Conservation (phyloP, 2,888 invertebrate genomes). For the Xestia sexstrigata region DNA sequence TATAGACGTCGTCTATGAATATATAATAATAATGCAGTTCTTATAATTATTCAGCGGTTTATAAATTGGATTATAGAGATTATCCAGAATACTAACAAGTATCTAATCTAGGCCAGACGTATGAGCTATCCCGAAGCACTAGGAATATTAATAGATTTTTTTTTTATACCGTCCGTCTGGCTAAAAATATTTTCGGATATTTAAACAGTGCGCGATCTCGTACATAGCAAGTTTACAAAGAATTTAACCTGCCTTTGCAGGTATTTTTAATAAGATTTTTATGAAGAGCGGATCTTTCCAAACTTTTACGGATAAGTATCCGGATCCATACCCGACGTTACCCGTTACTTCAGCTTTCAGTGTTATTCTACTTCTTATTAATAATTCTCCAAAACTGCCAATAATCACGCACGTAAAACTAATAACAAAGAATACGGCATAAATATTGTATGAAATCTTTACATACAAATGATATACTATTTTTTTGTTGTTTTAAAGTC, state of each 20-base stretch:
- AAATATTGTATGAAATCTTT: neutral
- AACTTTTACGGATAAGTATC: slow-evolving; percentile 25
- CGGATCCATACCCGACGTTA: neutral
- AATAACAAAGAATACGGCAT: slow-evolving; percentile 4
- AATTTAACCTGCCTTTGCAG: neutral
- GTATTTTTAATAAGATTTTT: neutral
- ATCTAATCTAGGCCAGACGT: slow-evolving; percentile 42
- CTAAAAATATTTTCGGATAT: slow-evolving; percentile 45
- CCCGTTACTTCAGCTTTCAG: slow-evolving; percentile 5
- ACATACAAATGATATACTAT: neutral
- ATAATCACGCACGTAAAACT: neutral
- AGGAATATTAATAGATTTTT: slow-evolving; percentile 40
- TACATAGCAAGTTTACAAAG: slow-evolving; percentile 1
- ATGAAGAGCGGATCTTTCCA: slow-evolving; percentile 5
- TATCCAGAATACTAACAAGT: slow-evolving; percentile 40
- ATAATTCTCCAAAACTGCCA: neutral
- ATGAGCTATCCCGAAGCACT: slow-evolving; percentile 30
- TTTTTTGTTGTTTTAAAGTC: slow-evolving; percentile 15
- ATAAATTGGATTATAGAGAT: slow-evolving; percentile 40
- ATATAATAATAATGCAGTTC: neutral
- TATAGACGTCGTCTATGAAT: neutral
- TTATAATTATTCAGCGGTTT: neutral
- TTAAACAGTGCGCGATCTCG: slow-evolving; percentile 25
- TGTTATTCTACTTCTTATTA: neutral
- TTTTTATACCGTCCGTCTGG: slow-evolving; percentile 51